Percentiles rank a stretch among this genome's conserved stretches.
phyloP scores from a whole-genome alignment of 2,888 invertebrate species.

The Acronicta aceris region DNA sequence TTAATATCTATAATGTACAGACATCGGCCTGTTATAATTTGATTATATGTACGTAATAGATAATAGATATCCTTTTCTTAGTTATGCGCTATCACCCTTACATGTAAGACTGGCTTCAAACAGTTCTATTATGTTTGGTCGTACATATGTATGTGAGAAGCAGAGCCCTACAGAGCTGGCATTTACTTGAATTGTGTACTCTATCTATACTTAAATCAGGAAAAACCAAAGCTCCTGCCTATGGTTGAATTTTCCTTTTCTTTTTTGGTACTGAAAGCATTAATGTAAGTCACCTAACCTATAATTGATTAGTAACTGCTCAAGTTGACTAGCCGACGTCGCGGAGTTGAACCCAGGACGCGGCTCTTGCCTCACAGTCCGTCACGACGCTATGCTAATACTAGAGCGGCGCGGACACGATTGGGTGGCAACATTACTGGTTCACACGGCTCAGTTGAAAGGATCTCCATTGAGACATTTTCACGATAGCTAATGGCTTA shows the following conservation, averaged over 20 bases:
- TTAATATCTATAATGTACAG: no score
- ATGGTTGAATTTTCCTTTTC: background rate
- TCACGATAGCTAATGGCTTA: background rate
- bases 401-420: constrained; percentile 12
- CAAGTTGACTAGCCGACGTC: constrained; percentile 9
- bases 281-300: constrained; percentile 1
- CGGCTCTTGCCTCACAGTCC: constrained; percentile 7
- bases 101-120: no score
- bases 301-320: constrained; percentile 8
- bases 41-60: no score
- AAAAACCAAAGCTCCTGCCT: background rate
- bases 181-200: no score
- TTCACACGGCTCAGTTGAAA: constrained; percentile 17
- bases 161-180: no score
- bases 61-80: no score
- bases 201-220: no score
- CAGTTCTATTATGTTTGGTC: no score
- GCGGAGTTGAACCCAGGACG: constrained; percentile 13
- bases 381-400: constrained; percentile 36
- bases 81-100: no score
- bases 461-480: background rate
- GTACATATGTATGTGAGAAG: no score
- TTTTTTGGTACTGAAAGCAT: no score
- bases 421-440: background rate
- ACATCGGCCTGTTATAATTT: no score